Evolutionary conservation across 1,140 invertebrate species (phyloP), one percentile per base, ranked within the genome.

Genomic region (Drosophila sproati): DNA sequence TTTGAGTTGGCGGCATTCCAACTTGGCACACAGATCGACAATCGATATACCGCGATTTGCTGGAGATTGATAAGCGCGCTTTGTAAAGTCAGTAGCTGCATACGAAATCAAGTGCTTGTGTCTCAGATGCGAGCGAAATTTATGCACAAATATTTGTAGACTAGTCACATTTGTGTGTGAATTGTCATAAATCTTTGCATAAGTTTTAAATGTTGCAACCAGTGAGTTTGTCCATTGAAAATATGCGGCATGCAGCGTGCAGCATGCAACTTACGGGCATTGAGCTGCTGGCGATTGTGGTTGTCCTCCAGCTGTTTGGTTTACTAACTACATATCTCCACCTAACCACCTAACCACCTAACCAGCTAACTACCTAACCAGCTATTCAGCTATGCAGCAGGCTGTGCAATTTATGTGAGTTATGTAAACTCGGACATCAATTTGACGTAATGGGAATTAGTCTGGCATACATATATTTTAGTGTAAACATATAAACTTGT

Each of bases 361-460:
- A 37, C 35, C 7, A 37, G 35, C 20, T 20, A 37, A 37, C 35
- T 7, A 37, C 3, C 20, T 20, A 37, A 7, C 0, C 39, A n/a
- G 2, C 1, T 80, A 31, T 54, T 52, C 68, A 69, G 61, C 20
- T 20, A 20, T 20, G 20, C 20, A 20, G 35, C 61, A 66, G 61
- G 64, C 39, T 41, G 39, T 72, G 67, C 73, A 76, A 73, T 79
- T 87, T 85, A 87, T 87, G 82, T 76, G 73, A 71, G 73, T 71
- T 75, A 64, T 71, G 73, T 63, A 63, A 73, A 78, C 75, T 78
- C 78, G 70, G 77, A 83, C 83, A 82, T 80, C 73, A 74, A 82
- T 87, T 87, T 80, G 83, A 82, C 79, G 76, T 87, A 86, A 86
- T 86, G 78, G 63, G 71, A 82, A 82, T 73, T 67, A 76, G 71